Evolutionary conservation across 53 echinoderm and acorn worm genomes (phyloP).

Genomic region (Crossaster papposus): DNA sequence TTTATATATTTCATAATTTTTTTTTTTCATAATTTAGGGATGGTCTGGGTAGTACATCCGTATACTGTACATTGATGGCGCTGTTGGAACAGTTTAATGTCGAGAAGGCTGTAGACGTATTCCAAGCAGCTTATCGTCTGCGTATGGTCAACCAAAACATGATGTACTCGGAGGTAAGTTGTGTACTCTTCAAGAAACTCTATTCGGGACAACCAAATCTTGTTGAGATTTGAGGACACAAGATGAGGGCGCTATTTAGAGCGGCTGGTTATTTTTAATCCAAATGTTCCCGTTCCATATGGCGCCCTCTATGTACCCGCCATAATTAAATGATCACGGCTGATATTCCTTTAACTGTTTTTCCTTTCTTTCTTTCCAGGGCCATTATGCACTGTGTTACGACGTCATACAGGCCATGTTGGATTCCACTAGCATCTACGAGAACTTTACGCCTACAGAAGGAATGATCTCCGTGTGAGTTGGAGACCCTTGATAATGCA

Average conservation of each 20-base stretch:
- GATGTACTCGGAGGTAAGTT: slow-evolving; percentile 25
- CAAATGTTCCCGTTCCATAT: no score
- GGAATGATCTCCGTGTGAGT: not conserved
- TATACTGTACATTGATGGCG: slow-evolving; percentile 16
- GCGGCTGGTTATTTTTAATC: no score
- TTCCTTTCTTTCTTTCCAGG: not conserved
- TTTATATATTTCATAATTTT: no score
- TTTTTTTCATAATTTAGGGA: not conserved
- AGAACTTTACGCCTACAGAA: not conserved
- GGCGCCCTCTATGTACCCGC: no score
- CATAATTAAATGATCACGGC: not conserved
- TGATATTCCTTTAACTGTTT: not conserved
- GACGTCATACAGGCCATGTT: not conserved
- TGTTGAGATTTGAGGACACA: no score
- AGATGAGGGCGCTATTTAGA: no score
- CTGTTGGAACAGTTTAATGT: slow-evolving; percentile 1
- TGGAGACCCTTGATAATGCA: not conserved
- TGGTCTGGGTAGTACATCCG: not conserved
- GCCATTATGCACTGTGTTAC: slow-evolving; percentile 3
- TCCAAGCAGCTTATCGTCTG: slow-evolving; percentile 27
- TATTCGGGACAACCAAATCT: no score
- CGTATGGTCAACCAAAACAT: slow-evolving; percentile 20
- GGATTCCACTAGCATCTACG: slow-evolving; percentile 21
- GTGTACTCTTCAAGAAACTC: not conserved
- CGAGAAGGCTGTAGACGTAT: slow-evolving; percentile 35